Base-by-base conservation (phyloP, 2,113 vertebrate genomes). In the Archilochus colubris region DNA sequence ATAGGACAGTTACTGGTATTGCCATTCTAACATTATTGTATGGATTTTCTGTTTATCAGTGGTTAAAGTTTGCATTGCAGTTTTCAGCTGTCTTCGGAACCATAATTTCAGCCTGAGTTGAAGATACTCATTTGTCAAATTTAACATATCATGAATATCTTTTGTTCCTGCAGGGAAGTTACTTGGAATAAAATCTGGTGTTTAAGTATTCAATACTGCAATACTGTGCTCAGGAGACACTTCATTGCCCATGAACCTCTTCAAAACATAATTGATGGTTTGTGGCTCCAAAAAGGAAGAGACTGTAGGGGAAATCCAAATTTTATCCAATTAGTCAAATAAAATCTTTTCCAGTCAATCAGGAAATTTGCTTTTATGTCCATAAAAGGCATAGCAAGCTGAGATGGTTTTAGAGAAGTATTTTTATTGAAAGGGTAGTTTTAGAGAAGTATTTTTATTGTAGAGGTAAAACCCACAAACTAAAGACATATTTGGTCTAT, bases 291-390 rank as follows among this genome's bases (percentile, higher is more conserved):
- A 51, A 94, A 92, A 43, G 55, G 67, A 61, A 61, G n/a, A 72
- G 44, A 43, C 54, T 89, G 31, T 66, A 57, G 74, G 31, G 75
- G 66, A 86, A 85, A 89, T 91, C 74, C 57, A 89, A 80, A 94
- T 95, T 88, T 88, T 82, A 94, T 81, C 55, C 83, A 81, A 40
- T 96, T 94, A 95, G 53, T 97, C 91, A 90, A 70, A 40, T 27
- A 66, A 55, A 82, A 76, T 80, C 67, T 94, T 87, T 50, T 79
- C 27, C 28, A 36, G 50, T 86, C 95, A 81, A 87, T 92, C 84
- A 85, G 63, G 33, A 89, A 62, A 63, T 82, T 84, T 89, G 55
- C 62, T 91, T 57, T 69, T 66, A 0, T 84, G 58, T 61, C 86
- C 91, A 17, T 79, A 87, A 89, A 69, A 59, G 48, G 28, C 78